Base-by-base conservation (phyloP, 2,113 vertebrate genomes). In the Mormoops blainvillei region DNA sequence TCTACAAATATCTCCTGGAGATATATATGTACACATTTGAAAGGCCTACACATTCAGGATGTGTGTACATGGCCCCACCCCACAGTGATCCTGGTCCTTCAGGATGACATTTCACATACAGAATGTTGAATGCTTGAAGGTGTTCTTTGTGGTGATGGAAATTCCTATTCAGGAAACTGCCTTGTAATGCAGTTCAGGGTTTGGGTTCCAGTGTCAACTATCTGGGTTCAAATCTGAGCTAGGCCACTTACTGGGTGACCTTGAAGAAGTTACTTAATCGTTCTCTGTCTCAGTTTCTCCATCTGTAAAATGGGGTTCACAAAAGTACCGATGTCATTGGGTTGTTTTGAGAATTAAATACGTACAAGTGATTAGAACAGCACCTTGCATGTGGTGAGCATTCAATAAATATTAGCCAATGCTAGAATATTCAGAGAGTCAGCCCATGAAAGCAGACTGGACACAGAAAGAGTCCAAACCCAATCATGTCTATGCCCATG, bases 21-120 rank as follows among this genome's bases (percentile, higher is more conserved):
- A 31, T 0, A 2, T 1, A 11, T 2, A 15, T 7, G 18, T 1
- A 1, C 2, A 14, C 1, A 1, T 41, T 20, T 52, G 4, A 22
- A 31, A 50, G 58, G 83, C 33, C 7, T n/a, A 4, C 41, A 1
- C 1, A 7, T 18, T 26, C 24, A 13, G 43, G 45, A 43, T 38
- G 38, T 9, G 38, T 12, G 22, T 8, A 19, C 0, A 7, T 1
- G 61, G n/a, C 16, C 10, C 9, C 1, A 1, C 12, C 68, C 41
- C 15, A 24, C 28, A 13, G 22, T 3, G 2, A 16, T 41, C 54
- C 41, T 50, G 22, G 45, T 43, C n/a, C 45, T 50, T 19, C 6
- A 0, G n/a, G 36, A 15, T n/a, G 12, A 18, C 48, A 13, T 19
- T 38, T 48, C 89, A 56, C 3, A 9, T 10, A 11, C 36, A 31